Base-by-base conservation (phyloP, 2,113 vertebrate genomes). In the Junco hyemalis region DNA sequence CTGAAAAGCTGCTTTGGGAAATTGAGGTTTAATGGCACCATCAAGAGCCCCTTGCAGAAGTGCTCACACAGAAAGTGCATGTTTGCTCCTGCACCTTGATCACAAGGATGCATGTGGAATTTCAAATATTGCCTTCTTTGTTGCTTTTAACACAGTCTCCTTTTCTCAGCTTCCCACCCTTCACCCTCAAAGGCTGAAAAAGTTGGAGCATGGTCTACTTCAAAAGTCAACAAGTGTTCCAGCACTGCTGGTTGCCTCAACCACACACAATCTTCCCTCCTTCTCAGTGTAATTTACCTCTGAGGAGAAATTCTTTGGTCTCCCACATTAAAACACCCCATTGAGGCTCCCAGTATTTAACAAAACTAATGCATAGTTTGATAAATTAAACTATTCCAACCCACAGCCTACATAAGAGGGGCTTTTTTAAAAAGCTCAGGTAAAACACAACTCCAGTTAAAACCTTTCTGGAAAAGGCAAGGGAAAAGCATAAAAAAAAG, bases 251-350 rank as follows among this genome's bases (percentile, higher is more conserved):
- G 63, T 77, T 86, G 57, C 42, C 47, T 86, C 54, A 95, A 82
- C 38, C 85, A 82, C 80, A 78, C 12, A 51, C 17, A 81, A 14
- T 51, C 50, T 63, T 79, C 71, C 38, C 74, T 79, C 53, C 44
- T 90, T 76, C 59, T 91, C 56, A 82, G 78, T 59, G 61, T 73
- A 93, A 93, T 91, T 90, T 91, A 80, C 71, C 74, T 36, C 48
- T 50, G 11, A 92, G 54, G 38, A 95, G 33, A 60, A 94, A 88
- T 88, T 76, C 35, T 90, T 96, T 76, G 61, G 51, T 48, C 51
- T 92, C 63, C 77, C 63, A 91, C 53, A 11, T 42, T 90, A 81
- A 84, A 88, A 94, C 66, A 76, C 15, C 31, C 19, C 40, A 53
- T 17, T 3, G 2, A 10, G 24, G 42, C 47, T 81, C 63, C 63